Conservation (phyloP, 2,797 vertebrate species). For the Oceanodroma leucorhoa region DNA sequence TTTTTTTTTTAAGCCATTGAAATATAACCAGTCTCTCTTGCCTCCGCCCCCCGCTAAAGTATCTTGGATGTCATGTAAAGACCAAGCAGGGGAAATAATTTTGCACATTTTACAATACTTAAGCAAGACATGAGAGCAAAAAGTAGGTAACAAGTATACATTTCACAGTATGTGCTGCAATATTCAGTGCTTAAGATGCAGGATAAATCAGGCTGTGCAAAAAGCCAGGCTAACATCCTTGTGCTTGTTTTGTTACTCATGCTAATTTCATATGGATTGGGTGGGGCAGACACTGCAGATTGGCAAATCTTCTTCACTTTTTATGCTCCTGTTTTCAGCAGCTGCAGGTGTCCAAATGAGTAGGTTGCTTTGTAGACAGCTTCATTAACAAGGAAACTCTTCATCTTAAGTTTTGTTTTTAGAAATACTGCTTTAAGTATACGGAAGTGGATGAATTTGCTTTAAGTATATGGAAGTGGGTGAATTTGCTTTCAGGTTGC, state of each 20-base stretch:
- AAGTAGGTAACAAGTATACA: neutral
- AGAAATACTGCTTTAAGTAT: neutral
- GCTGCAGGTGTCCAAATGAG: conserved; percentile 47
- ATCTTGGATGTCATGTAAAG: neutral
- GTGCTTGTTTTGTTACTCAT: conserved; percentile 18
- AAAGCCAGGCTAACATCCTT: neutral
- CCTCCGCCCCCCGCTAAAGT: neutral
- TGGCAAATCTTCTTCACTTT: neutral
- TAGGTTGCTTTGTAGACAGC: conserved; percentile 1
- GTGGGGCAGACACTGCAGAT: neutral
- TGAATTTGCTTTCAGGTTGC: neutral
- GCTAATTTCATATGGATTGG: neutral
- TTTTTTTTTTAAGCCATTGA: neutral
- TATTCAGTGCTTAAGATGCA: neutral
- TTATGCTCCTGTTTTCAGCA: conserved; percentile 28
- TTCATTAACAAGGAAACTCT: conserved; percentile 10
- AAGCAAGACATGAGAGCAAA: neutral
- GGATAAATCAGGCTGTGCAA: neutral
- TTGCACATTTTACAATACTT: neutral
- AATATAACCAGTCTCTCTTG: conserved; percentile 9
- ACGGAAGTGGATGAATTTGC: neutral
- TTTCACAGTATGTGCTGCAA: conserved; percentile 12
- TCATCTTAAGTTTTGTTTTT: neutral
- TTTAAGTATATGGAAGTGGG: neutral
- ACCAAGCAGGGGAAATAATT: neutral